Conservation (phyloP, 2,888 invertebrate genomes). For the Acleris literana region DNA sequence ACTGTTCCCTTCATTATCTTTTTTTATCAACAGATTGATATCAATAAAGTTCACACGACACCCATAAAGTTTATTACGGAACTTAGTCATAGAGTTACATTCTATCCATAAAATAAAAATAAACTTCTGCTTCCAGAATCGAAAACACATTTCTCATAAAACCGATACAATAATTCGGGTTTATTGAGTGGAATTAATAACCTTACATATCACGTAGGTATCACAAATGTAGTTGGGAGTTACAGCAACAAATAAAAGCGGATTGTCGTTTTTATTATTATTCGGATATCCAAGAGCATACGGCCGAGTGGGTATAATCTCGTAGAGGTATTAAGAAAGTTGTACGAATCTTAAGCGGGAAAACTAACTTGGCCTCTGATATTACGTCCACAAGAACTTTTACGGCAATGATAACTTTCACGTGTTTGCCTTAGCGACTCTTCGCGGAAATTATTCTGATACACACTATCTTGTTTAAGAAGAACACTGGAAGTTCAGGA, state of each 20-base stretch:
- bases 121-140: slow-evolving; percentile 34
- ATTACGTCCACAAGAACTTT: slow-evolving; percentile 73
- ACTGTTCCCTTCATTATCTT: slow-evolving; percentile 42
- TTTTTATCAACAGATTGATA: slow-evolving; percentile 24
- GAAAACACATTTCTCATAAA: slow-evolving; percentile 45
- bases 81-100: slow-evolving; percentile 13
- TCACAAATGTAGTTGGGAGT: slow-evolving; percentile 59
- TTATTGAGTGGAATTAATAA: slow-evolving; percentile 80
- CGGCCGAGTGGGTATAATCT: slow-evolving; percentile 73
- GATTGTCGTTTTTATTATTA: slow-evolving; percentile 76
- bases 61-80: slow-evolving; percentile 23
- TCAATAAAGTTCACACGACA: slow-evolving; percentile 33
- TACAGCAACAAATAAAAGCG: slow-evolving; percentile 73
- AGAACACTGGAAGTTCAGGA: slow-evolving; percentile 10
- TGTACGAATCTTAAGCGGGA: slow-evolving; percentile 72
- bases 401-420: slow-evolving; percentile 64
- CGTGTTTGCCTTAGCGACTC: slow-evolving; percentile 47
- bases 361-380: slow-evolving; percentile 69
- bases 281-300: slow-evolving; percentile 66
- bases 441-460: slow-evolving; percentile 27
- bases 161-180: slow-evolving; percentile 55
- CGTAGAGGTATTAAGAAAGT: slow-evolving; percentile 78
- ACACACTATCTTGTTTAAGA: slow-evolving; percentile 32
- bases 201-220: slow-evolving; percentile 61
- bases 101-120: slow-evolving; percentile 13